A percentile compares a stretch with the other conserved stretches of the same genome.
Conservation (phyloP, 2,797 vertebrate genomes). For the Cossypha dichroa region DNA sequence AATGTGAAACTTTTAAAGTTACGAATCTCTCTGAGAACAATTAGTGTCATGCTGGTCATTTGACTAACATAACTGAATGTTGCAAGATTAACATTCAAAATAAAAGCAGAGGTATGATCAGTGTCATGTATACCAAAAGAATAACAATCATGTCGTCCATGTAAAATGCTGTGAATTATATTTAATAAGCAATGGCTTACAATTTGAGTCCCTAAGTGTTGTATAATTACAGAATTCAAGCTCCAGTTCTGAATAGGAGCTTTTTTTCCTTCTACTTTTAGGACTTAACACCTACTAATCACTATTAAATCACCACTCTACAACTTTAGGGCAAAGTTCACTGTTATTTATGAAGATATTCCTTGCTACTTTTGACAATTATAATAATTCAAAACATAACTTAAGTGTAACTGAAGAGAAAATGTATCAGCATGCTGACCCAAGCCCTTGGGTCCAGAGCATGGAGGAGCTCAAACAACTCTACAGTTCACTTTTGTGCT, state of each 20-base stretch:
- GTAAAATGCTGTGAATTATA: conserved; percentile 25
- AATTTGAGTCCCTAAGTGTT: background rate
- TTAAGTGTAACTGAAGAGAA: background rate
- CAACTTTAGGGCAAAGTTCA: background rate
- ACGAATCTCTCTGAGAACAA: background rate
- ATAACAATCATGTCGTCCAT: conserved; percentile 6
- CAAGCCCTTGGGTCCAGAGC: background rate
- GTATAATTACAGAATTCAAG: background rate
- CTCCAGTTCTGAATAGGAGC: background rate
- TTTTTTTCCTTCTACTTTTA: background rate
- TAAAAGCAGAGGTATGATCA: background rate
- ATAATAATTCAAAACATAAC: background rate
- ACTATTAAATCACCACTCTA: background rate
- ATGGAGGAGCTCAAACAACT: background rate
- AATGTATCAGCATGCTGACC: background rate
- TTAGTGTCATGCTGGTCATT: conserved; percentile 17
- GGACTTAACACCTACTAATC: background rate
- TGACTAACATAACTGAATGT: conserved; percentile 20
- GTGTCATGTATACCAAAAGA: conserved; percentile 38
- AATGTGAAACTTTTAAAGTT: background rate
- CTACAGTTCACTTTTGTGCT: background rate
- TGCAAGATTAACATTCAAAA: conserved; percentile 18
- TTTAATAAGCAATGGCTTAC: conserved; percentile 23
- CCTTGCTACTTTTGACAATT: background rate
- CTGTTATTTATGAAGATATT: background rate